Evolutionary conservation across 2,113 vertebrate genomes (phyloP).

Genomic region (Oreocharis arfaki): DNA sequence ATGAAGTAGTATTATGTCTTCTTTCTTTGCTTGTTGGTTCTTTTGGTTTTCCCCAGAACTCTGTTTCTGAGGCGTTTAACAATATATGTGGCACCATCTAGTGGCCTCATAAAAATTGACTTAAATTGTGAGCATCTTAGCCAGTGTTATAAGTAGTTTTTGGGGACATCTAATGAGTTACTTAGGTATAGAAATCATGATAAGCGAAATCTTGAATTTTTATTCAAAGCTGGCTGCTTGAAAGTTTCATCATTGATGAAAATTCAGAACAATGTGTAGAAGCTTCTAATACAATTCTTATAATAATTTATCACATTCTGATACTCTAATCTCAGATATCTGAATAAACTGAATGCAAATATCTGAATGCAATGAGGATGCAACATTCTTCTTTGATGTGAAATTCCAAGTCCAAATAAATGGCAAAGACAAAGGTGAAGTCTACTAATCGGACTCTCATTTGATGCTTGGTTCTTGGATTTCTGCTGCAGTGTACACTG

Average conservation of each 20-base stretch:
- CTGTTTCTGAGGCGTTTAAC: neutral
- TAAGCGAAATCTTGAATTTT: neutral
- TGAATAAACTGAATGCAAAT: fast-evolving
- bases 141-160: neutral
- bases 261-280: neutral
- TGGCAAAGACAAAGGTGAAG: neutral
- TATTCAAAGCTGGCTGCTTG: fast-evolving
- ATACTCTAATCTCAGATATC: neutral
- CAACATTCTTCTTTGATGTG: neutral
- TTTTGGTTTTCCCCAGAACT: neutral
- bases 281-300: neutral
- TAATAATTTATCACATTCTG: neutral
- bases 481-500: neutral
- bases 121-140: neutral
- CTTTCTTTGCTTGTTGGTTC: neutral
- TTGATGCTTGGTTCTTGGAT: neutral
- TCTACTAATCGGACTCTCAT: neutral
- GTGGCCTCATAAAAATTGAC: neutral
- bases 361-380: fast-evolving
- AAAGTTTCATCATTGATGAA: neutral
- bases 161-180: neutral
- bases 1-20: neutral
- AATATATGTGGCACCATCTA: constrained; percentile 26
- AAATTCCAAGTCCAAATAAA: neutral
- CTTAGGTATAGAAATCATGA: neutral